Conservation (phyloP, 2,888 invertebrate species). For the Syrista parreyssii region DNA sequence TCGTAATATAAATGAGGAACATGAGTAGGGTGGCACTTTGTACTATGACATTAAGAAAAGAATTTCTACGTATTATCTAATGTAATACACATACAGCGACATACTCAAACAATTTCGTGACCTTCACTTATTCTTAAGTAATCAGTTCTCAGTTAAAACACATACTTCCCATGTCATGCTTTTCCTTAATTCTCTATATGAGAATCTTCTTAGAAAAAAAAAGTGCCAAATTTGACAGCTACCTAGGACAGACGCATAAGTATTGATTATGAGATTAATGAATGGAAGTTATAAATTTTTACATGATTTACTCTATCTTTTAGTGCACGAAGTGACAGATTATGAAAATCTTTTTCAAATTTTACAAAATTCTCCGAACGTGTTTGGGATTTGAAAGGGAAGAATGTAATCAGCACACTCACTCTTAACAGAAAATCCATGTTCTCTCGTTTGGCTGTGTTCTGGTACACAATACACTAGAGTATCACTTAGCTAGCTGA, state of each 20-base stretch:
- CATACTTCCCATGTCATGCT: background rate
- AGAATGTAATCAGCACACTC: background rate
- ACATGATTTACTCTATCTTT: background rate
- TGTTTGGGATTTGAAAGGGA: background rate
- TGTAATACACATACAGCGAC: background rate
- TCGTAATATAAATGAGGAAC: background rate
- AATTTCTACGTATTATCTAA: background rate
- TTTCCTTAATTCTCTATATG: background rate
- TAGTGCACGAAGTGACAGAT: background rate
- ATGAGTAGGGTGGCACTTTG: background rate
- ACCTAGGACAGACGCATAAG: background rate
- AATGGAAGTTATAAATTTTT: background rate
- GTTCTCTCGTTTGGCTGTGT: background rate
- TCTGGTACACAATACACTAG: background rate
- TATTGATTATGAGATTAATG: background rate
- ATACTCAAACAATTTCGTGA: background rate
- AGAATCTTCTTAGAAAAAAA: background rate
- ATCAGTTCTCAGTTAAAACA: background rate
- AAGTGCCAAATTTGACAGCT: background rate
- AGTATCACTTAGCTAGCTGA: background rate
- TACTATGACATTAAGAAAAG: background rate
- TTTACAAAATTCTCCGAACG: background rate
- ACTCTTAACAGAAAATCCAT: background rate
- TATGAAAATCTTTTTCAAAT: too few relatives aligned
- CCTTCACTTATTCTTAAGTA: background rate